Percentiles rank a stretch among this genome's conserved stretches.
phyloP scores from a whole-genome alignment of 2,797 vertebrate genomes.

The Mus spretus region DNA sequence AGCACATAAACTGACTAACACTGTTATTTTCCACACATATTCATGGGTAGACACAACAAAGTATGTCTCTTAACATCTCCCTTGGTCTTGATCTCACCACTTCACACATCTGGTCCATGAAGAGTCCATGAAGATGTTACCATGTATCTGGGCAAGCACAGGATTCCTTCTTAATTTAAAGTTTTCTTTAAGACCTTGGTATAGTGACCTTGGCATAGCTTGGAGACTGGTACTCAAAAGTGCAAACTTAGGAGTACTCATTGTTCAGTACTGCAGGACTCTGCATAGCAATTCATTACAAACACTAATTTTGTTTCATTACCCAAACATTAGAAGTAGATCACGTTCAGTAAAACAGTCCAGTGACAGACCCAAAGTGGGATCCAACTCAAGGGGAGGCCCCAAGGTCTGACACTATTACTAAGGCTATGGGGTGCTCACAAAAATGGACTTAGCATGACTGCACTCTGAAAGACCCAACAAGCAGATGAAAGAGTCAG shows the following conservation, averaged over 20 bases:
- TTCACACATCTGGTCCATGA: conserved; percentile 50
- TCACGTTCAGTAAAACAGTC: background rate
- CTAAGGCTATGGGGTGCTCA: too few species aligned
- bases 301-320: conserved; percentile 49
- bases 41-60: conserved; percentile 4
- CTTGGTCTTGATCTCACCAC: conserved; percentile 27
- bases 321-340: conserved; percentile 17
- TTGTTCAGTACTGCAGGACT: background rate
- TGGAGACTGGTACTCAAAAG: conserved; percentile 43
- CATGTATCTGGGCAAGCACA: background rate
- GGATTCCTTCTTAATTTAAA: conserved; percentile 9
- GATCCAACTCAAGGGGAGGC: too few species aligned
- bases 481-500: too few species aligned
- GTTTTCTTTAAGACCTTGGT: background rate
- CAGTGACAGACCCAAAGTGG: too few species aligned
- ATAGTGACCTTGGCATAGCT: conserved; percentile 10
- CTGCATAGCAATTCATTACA: background rate
- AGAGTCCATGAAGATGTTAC: conserved; percentile 29
- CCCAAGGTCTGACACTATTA: too few species aligned
- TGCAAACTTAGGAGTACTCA: background rate
- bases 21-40: background rate
- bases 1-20: conserved; percentile 12
- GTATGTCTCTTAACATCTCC: conserved; percentile 39
- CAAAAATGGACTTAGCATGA: too few species aligned
- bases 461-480: too few species aligned